A percentile compares a stretch with the other conserved stretches of the same genome.
Evolutionary conservation across 2,888 invertebrate species (phyloP).

Genomic region (Tethea ocularis): DNA sequence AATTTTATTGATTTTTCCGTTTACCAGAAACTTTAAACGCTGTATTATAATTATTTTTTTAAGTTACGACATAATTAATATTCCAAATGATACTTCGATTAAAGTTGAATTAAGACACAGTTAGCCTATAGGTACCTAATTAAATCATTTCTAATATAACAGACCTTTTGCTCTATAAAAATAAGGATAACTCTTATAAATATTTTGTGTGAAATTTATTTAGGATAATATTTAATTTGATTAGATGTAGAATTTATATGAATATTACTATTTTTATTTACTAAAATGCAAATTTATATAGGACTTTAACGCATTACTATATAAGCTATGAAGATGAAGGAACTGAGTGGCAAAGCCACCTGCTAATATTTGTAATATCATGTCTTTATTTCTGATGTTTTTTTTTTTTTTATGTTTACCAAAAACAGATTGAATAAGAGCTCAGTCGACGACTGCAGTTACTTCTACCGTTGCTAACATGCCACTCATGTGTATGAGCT

Average conservation of each 20-base stretch:
- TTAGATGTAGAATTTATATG: slow-evolving; percentile 30
- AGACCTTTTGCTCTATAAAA: not conserved
- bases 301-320: slow-evolving; percentile 42
- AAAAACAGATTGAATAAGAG: too few relatives aligned
- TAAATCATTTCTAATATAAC: too few relatives aligned
- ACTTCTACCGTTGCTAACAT: too few relatives aligned
- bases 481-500: too few relatives aligned
- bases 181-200: not conserved
- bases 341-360: slow-evolving; percentile 38
- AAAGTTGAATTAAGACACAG: too few relatives aligned
- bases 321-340: slow-evolving; percentile 49
- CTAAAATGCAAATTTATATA: slow-evolving; percentile 47
- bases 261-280: slow-evolving; percentile 27
- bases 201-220: not conserved
- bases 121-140: too few relatives aligned
- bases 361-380: not conserved
- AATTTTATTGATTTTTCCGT: too few relatives aligned
- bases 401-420: not conserved
- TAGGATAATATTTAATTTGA: not conserved
- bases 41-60: too few relatives aligned
- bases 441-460: too few relatives aligned
- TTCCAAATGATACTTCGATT: too few relatives aligned
- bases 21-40: too few relatives aligned
- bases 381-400: not conserved
- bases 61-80: too few relatives aligned